A percentile compares a stretch with the other conserved stretches of the same genome.
These are phyloP conservation scores for Campodea augens DNA, from an alignment of 1,140 invertebrate species.

Conservation along the genomic window DNA sequence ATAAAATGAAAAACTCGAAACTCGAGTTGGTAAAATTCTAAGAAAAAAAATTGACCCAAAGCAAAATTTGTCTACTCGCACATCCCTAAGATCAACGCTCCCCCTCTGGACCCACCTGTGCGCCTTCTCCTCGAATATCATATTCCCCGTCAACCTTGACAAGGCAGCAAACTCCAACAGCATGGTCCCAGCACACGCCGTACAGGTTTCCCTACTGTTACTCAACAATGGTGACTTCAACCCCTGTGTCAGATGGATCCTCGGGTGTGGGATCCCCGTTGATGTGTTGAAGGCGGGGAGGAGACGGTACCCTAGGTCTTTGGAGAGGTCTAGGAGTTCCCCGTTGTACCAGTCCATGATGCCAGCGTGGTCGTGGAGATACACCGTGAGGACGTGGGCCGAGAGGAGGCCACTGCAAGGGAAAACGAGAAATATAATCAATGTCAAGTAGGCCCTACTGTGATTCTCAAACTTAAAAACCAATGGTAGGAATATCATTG, in stretches of 20 bases:
- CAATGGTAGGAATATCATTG: too few species aligned
- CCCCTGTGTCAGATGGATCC: constrained; percentile 79
- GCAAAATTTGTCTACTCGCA: too few species aligned
- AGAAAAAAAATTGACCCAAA: too few species aligned
- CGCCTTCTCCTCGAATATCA: constrained; percentile 85
- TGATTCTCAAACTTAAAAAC: neutral
- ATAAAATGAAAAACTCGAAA: too few species aligned
- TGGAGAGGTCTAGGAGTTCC: constrained; percentile 73
- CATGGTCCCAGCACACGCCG: constrained; percentile 96
- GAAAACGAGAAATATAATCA: constrained; percentile 8
- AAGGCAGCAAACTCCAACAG: constrained; percentile 93
- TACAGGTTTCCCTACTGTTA: constrained; percentile 76
- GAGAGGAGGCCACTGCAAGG: constrained; percentile 63
- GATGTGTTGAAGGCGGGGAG: constrained; percentile 93
- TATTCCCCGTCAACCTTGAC: constrained; percentile 76
- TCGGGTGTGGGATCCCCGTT: constrained; percentile 90
- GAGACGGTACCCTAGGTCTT: constrained; percentile 76
- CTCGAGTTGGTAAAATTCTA: too few species aligned
- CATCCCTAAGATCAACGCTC: too few species aligned
- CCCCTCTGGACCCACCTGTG: too few species aligned
- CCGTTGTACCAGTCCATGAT: constrained; percentile 79
- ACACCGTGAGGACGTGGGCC: constrained; percentile 74
- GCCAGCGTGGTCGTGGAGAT: constrained; percentile 52
- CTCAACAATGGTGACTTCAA: constrained; percentile 55
- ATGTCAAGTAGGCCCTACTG: neutral